Conservation (phyloP, 53 echinoderm and acorn worm species). For the Mesocentrotus franciscanus region DNA sequence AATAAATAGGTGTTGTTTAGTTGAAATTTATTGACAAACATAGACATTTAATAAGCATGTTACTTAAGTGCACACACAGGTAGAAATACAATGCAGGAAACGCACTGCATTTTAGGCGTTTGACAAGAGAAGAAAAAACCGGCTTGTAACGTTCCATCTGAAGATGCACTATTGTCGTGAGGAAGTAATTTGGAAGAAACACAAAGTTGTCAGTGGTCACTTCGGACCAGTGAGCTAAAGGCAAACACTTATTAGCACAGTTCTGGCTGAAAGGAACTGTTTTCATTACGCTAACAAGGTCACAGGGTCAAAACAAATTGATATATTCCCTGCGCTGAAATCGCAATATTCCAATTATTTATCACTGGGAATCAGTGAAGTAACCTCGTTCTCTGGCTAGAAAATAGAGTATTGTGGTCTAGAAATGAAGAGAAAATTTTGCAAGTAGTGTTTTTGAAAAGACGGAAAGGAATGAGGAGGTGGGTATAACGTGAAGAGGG, state of each 20-base stretch:
- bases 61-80: no score
- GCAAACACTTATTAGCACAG: conserved; percentile 48
- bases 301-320: conserved; percentile 28
- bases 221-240: conserved; percentile 13
- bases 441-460: not conserved
- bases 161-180: not conserved
- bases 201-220: conserved; percentile 42
- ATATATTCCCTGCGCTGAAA: conserved; percentile 21
- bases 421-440: not conserved
- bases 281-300: conserved; percentile 47
- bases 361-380: not conserved
- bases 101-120: no score
- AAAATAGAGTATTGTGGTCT: not conserved
- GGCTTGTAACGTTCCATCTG: not conserved
- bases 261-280: conserved; percentile 36
- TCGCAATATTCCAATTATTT: conserved; percentile 43
- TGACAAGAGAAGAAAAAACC: not conserved
- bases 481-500: not conserved
- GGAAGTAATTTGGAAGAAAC: conserved; percentile 33
- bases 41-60: no score
- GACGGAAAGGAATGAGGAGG: not conserved
- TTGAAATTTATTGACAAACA: no score
- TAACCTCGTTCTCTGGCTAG: not conserved
- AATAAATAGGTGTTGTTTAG: no score
- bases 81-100: no score